A percentile compares a stretch with the other conserved stretches of the same genome.
These are phyloP conservation scores for Porites lutea DNA, from an alignment of 64 coral and sea anemone genomes.

Conservation along the genomic window DNA sequence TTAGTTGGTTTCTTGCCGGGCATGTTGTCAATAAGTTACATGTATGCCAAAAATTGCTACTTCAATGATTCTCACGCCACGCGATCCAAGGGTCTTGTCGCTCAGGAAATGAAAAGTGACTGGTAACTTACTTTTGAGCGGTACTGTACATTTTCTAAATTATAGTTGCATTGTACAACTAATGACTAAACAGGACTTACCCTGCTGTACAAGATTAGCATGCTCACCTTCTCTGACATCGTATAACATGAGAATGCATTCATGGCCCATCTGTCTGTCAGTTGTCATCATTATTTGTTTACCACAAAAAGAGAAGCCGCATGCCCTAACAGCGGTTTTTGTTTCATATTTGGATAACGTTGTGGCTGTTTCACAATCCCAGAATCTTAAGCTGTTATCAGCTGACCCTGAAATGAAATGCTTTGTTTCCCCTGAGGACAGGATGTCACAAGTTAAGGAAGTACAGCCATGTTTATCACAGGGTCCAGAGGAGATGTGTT, in stretches of 20 bases:
- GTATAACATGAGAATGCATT: constrained; percentile 81
- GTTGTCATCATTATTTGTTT: constrained; percentile 93
- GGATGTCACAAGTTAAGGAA: constrained; percentile 61
- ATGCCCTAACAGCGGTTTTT: constrained; percentile 91
- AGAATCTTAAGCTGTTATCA: constrained; percentile 94
- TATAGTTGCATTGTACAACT: no score
- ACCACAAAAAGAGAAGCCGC: constrained; percentile 97
- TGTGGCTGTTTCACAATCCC: constrained; percentile 97
- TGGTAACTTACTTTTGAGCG: no score
- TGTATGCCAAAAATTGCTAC: no score
- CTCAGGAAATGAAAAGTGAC: no score
- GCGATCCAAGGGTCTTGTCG: no score
- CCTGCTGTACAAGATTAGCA: neutral
- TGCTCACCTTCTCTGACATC: constrained; percentile 93
- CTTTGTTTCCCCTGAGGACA: constrained; percentile 71
- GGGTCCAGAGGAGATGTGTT: no score
- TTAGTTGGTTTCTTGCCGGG: no score
- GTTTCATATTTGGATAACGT: constrained; percentile 94
- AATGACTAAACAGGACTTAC: no score
- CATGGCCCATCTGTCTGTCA: constrained; percentile 98
- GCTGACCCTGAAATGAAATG: constrained; percentile 96
- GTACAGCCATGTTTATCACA: neutral
- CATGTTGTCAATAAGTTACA: no score
- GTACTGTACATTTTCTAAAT: no score
- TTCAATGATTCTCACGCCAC: no score